Percentiles rank a stretch among this genome's conserved stretches.
Conservation (phyloP, 2,113 vertebrate species). For the Speoplatyrhinus poulsoni region DNA sequence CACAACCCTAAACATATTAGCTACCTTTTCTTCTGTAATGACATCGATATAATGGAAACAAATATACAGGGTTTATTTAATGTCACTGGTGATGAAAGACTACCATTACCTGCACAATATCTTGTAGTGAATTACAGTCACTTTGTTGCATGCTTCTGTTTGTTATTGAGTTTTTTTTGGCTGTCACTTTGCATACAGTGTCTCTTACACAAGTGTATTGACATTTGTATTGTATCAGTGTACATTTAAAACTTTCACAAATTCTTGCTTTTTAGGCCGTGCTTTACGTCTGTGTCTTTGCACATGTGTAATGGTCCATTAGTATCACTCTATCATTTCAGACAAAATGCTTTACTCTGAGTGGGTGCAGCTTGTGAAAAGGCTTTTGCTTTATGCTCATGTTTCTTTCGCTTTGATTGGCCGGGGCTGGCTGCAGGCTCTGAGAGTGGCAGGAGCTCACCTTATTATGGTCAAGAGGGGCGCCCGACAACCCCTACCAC, state of each 20-base stretch:
- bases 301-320: slow-evolving; percentile 53
- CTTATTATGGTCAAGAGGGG: slow-evolving; percentile 96
- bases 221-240: slow-evolving; percentile 7
- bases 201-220: slow-evolving; percentile 50
- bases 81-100: background rate
- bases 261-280: too few relatives aligned
- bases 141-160: slow-evolving; percentile 10
- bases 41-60: background rate
- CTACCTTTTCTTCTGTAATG: slow-evolving; percentile 17
- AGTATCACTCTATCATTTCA: slow-evolving; percentile 13
- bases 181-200: slow-evolving; percentile 39
- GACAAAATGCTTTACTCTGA: slow-evolving; percentile 26
- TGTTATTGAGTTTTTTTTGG: background rate
- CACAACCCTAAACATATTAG: background rate
- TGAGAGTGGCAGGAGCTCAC: slow-evolving; percentile 97
- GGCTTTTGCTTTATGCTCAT: slow-evolving; percentile 61
- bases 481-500: slow-evolving; percentile 93
- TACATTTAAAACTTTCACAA: too few relatives aligned
- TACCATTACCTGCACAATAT: too few relatives aligned
- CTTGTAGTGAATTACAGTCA: too few relatives aligned
- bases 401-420: slow-evolving; percentile 81
- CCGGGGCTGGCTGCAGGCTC: slow-evolving; percentile 86
- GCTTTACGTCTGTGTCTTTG: slow-evolving; percentile 26
- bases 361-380: slow-evolving; percentile 30
- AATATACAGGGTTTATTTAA: background rate